phyloP scores from a whole-genome alignment of 1,140 invertebrate species.

The Rhagoletis pomonella region DNA sequence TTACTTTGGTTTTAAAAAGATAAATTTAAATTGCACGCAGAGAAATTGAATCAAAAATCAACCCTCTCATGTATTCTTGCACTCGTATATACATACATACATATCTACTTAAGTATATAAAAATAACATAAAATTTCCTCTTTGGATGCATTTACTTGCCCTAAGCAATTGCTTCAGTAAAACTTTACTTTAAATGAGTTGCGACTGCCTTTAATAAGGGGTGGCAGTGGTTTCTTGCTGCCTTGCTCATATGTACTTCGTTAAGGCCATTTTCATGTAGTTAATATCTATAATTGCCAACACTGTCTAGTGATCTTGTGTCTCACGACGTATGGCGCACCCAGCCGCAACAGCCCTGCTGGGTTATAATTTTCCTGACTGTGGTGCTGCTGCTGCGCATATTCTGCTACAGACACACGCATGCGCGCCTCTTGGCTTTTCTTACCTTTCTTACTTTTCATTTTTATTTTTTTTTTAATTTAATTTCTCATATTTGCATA shows the following conservation, averaged over 20 bases:
- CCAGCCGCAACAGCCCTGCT: not conserved
- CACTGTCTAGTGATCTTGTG: not conserved
- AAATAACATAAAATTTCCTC: not conserved
- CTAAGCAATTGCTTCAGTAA: not conserved
- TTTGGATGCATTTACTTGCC: constrained; percentile 1
- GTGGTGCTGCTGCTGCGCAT: no score
- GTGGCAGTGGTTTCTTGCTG: not conserved
- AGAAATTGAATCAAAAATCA: constrained; percentile 12
- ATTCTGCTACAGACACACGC: not conserved
- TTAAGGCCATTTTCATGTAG: not conserved
- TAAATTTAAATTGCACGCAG: not conserved
- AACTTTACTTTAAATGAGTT: not conserved
- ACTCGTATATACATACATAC: not conserved
- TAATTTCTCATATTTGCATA: constrained; percentile 36
- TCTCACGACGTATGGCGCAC: not conserved
- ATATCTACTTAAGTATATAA: not conserved
- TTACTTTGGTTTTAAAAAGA: not conserved
- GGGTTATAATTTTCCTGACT: not conserved
- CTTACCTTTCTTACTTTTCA: not conserved
- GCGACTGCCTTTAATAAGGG: constrained; percentile 1
- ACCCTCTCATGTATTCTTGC: not conserved
- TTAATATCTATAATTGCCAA: not conserved
- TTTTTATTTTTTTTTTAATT: not conserved
- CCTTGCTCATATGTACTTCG: not conserved
- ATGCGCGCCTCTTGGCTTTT: not conserved